These are phyloP conservation scores for Pygmarrhopalites habei DNA, from an alignment of 1,140 invertebrate genomes.

Conservation along the genomic window DNA sequence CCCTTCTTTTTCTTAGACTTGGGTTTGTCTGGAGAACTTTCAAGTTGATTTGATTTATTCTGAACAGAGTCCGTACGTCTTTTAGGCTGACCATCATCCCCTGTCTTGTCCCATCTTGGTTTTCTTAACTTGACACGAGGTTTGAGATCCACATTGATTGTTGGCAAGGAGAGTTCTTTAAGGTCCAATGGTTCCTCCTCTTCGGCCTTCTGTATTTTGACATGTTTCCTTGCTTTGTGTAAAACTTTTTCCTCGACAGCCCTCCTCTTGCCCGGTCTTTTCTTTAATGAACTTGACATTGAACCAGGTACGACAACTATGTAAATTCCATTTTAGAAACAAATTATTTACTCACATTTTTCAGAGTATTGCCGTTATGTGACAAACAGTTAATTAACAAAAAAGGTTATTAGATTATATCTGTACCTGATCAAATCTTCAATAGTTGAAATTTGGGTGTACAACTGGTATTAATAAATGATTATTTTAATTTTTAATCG, in stretches of 20 bases:
- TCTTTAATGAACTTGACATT: too few species aligned
- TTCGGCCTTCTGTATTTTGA: not conserved
- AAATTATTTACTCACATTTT: too few species aligned
- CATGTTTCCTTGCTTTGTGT: slow-evolving; percentile 19
- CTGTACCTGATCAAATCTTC: too few species aligned
- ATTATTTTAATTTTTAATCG: too few species aligned
- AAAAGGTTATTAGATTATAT: too few species aligned
- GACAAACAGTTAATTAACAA: too few species aligned
- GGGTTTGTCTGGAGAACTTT: not conserved
- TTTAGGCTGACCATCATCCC: too few species aligned
- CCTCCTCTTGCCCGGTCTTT: not conserved
- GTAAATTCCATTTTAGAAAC: too few species aligned
- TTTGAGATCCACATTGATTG: not conserved
- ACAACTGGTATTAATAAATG: too few species aligned
- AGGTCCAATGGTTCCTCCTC: not conserved
- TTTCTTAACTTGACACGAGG: slow-evolving; percentile 13
- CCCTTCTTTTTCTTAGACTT: slow-evolving; percentile 30
- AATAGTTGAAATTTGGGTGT: too few species aligned
- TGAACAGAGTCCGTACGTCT: not conserved
- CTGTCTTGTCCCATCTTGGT: slow-evolving; percentile 15
- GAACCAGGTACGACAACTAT: too few species aligned
- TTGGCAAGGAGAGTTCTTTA: not conserved
- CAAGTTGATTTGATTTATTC: not conserved
- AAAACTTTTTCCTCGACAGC: slow-evolving; percentile 19
- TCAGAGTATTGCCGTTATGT: too few species aligned